Conservation (phyloP, 2,797 vertebrate species). For the Gila robusta region DNA sequence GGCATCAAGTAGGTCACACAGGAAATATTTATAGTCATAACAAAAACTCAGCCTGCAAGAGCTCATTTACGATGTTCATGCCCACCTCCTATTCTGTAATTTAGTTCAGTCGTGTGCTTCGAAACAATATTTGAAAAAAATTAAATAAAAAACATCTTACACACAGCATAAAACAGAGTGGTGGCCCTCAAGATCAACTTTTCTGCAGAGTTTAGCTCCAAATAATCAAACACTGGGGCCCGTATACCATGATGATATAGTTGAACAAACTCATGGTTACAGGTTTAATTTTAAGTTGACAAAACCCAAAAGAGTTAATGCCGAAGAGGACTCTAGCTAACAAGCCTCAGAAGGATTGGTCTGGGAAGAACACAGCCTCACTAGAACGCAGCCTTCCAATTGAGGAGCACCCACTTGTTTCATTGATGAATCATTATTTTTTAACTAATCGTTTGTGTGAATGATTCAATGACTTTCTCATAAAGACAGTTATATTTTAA, state of each 20-base stretch:
- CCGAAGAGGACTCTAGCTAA: too few relatives aligned
- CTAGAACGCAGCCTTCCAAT: neutral
- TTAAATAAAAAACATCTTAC: neutral
- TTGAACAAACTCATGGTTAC: too few relatives aligned
- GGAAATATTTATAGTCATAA: neutral
- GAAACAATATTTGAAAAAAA: neutral
- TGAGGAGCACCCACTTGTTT: neutral
- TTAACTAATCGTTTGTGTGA: neutral
- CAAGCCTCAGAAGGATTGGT: too few relatives aligned
- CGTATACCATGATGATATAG: too few relatives aligned
- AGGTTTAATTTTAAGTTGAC: too few relatives aligned
- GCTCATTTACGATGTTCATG: neutral
- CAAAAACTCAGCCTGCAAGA: conserved; percentile 8
- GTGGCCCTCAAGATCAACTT: neutral
- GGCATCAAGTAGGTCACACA: neutral
- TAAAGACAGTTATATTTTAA: neutral
- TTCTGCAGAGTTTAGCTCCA: neutral
- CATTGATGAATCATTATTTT: neutral
- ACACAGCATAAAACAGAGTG: neutral
- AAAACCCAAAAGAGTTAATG: too few relatives aligned
- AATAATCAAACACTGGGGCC: neutral
- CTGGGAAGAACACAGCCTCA: too few relatives aligned
- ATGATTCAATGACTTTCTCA: neutral
- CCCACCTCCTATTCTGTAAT: neutral
- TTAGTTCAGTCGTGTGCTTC: neutral